Evolutionary conservation across 2,113 vertebrate species (phyloP), one percentile per base, ranked within the genome.

Genomic region (Cheirogaleus medius): DNA sequence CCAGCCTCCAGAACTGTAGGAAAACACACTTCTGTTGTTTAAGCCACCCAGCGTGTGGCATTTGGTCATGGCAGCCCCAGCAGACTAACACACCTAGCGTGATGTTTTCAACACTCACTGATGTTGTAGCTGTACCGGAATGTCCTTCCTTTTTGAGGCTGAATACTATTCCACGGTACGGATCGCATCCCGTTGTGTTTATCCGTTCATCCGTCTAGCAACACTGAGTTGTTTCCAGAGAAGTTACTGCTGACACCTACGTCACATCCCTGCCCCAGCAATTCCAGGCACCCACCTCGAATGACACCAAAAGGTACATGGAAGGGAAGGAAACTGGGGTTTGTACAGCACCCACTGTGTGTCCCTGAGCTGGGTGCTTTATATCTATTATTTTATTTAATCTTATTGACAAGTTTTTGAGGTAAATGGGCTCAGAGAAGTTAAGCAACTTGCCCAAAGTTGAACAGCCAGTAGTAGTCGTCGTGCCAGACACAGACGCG

Each of bases 41-140:
- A 63, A 64, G 60, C 9, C 54, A n/a, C 47, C 2, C 11, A 8
- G 21, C 1, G 1, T 49, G 29, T 10, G 54, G n/a, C 10, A 2
- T 20, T 69, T 54, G 32, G 29, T 32, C 10, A 37, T 0, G 12
- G 66, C 47, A n/a, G 27, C 42, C 37, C 32, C 1, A 49, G 80
- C 47, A 23, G 15, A 68, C 9, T 14, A 21, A 74, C 18, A 49
- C 27, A 10, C 42, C 29, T 3, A 8, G 15, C 27, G 2, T 12
- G 21, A 20, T 3, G 21, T 32, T 63, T 54, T 54, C 44, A 63
- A 12, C 5, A 32, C 4, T 52, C 68, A 2, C 8, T 27, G 32
- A 2, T 0, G 8, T 32, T 1, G 1, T 5, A 25, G 8, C 5
- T 0, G 18, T 2, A 10, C 25, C 27, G 2, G 32, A 71, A 66